Conservation (phyloP, 1,140 invertebrate genomes). For the Drosophila erecta region DNA sequence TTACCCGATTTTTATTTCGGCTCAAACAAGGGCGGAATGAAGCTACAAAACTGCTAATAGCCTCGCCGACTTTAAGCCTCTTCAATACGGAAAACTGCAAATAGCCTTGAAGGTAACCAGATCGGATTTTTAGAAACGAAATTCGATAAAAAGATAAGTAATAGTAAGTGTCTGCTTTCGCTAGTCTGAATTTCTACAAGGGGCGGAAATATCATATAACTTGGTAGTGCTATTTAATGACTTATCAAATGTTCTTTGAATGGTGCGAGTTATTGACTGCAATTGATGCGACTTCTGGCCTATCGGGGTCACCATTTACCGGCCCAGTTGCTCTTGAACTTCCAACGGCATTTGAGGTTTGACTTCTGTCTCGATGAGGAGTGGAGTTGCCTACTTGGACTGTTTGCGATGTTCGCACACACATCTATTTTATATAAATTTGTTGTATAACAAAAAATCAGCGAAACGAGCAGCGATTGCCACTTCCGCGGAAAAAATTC, state of each 20-base stretch:
- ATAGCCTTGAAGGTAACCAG: background rate
- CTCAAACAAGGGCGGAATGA: slow-evolving; percentile 10
- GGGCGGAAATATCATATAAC: no score
- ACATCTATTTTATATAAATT: slow-evolving; percentile 20
- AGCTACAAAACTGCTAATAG: slow-evolving; percentile 41
- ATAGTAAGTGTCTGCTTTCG: no score
- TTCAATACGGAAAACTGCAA: slow-evolving; percentile 4
- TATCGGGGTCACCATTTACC: background rate
- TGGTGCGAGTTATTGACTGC: no score
- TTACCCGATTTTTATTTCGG: slow-evolving; percentile 46
- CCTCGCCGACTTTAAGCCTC: slow-evolving; percentile 20
- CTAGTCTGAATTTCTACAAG: no score
- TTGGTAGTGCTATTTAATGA: no score
- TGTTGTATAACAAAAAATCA: slow-evolving; percentile 34
- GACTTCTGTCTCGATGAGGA: slow-evolving; percentile 49
- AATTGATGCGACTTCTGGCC: no score
- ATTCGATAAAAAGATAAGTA: background rate
- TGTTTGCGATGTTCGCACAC: slow-evolving; percentile 44
- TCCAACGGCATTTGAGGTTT: slow-evolving; percentile 16
- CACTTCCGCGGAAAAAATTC: background rate
- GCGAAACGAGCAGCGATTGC: slow-evolving; percentile 39
- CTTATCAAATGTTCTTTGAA: no score
- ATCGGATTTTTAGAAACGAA: background rate
- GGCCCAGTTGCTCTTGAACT: background rate
- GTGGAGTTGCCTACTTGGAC: slow-evolving; percentile 36